Evolutionary conservation across 2,888 invertebrate genomes (phyloP).

Genomic region (Machimus rusticus): DNA sequence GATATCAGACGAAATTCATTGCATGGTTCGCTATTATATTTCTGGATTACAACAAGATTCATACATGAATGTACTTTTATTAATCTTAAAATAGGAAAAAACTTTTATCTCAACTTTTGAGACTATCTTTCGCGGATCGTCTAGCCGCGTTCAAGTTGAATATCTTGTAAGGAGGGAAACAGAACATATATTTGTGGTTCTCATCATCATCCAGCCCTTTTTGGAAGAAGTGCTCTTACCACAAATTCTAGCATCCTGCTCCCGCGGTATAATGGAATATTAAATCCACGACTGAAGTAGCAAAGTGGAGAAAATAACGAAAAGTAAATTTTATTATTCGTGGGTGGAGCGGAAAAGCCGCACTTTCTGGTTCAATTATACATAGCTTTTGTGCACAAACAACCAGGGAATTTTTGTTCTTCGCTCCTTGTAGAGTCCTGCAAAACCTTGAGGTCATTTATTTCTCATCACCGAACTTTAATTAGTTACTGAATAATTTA

Average conservation of each 20-base stretch:
- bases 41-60: background rate
- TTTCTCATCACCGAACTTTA: conserved; percentile 17
- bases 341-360: background rate
- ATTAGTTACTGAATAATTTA: conserved; percentile 17
- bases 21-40: too few species aligned
- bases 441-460: conserved; percentile 5
- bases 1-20: too few species aligned
- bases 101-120: background rate
- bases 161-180: background rate
- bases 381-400: background rate
- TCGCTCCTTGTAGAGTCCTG: background rate
- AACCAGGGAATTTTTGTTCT: background rate
- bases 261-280: conserved; percentile 1
- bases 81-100: background rate
- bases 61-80: background rate
- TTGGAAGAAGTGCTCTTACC: background rate
- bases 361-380: conserved; percentile 4
- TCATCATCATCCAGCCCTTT: background rate
- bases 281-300: background rate
- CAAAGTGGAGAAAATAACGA: conserved; percentile 7
- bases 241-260: background rate
- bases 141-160: background rate
- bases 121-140: background rate
- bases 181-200: background rate
- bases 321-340: background rate